A percentile compares a stretch with the other conserved stretches of the same genome.
phyloP scores from a whole-genome alignment of 2,888 invertebrate species.

The Diaphora mendica region DNA sequence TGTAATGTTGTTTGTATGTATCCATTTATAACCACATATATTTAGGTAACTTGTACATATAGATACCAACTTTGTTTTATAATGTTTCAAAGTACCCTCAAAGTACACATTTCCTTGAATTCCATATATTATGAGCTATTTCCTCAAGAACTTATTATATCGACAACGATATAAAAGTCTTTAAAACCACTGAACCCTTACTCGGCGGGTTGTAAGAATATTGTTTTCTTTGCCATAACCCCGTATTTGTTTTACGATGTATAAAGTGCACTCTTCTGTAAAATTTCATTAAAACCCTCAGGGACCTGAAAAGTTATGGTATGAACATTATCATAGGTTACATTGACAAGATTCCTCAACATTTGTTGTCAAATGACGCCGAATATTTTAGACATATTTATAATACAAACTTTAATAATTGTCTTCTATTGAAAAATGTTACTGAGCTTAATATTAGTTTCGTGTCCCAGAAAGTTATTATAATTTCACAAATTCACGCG shows the following conservation, averaged over 20 bases:
- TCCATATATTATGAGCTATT: neutral
- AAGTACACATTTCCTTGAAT: neutral
- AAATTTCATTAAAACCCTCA: slow-evolving; percentile 46
- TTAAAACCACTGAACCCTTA: slow-evolving; percentile 30
- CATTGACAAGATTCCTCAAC: neutral
- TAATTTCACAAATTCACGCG: neutral
- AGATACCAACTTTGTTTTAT: neutral
- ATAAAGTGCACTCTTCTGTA: slow-evolving; percentile 40
- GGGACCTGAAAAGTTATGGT: slow-evolving; percentile 9
- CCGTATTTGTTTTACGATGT: slow-evolving; percentile 45
- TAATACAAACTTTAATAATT: neutral
- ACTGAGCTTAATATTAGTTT: neutral
- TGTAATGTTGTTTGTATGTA: neutral
- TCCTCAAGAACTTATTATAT: too few relatives aligned
- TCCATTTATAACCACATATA: neutral
- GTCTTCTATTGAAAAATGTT: neutral
- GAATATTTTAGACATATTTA: neutral
- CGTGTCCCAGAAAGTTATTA: neutral
- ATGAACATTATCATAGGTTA: slow-evolving; percentile 10
- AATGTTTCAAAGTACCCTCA: neutral
- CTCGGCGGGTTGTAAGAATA: slow-evolving; percentile 35
- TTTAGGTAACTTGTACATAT: neutral
- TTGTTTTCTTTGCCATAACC: slow-evolving; percentile 34
- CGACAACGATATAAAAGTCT: slow-evolving; percentile 26
- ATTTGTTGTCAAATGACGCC: neutral